Evolutionary conservation across 2,888 invertebrate species (phyloP), one percentile per base, ranked within the genome.

Genomic region (Prostheceraeus crozeri): DNA sequence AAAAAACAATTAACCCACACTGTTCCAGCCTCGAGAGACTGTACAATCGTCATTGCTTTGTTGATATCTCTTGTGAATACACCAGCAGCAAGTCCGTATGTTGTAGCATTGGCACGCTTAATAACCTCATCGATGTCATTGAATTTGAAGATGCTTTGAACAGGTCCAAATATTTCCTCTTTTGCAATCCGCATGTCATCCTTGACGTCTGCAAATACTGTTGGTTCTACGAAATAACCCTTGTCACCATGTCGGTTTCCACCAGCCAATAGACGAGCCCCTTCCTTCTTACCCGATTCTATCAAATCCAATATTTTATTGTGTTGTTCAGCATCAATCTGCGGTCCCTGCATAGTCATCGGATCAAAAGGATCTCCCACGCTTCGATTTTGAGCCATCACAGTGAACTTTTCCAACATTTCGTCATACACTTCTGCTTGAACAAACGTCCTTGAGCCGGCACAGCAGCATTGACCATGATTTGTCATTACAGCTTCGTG

Each of bases 1-100:
- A 94, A 90, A 80, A 91, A 96, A 67, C 89, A 87, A 77, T 98
- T 98, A 36, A 96, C 86, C 86, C 86, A 87, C 59, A 87, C 85
- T 14, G 85, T 85, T 56, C 88, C 88, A 59, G 87, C 85, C 61
- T 83, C 79, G 1, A 87, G 75, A 31, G 83, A 84, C 77, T 89
- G 87, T 4, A 86, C 81, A 57, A 82, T 69, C 54, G 79, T 72
- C 57, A 82, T 70, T 30, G 89, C 87, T 71, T 84, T 87, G 74
- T 94, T 88, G 57, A 96, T 77, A 74, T 96, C 87, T 70, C 85
- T 86, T 1, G 91, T 90, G 74, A 89, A 86, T 58, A 98, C 83
- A 19, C 87, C 90, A 3, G 94, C 88, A 1, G 93, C 94, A 55
- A 96, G 80, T 1, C 96, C 96, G 75, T 94, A 96, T 57, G 85